Base-by-base conservation (phyloP, 2,113 vertebrate genomes). In the Myodes glareolus region DNA sequence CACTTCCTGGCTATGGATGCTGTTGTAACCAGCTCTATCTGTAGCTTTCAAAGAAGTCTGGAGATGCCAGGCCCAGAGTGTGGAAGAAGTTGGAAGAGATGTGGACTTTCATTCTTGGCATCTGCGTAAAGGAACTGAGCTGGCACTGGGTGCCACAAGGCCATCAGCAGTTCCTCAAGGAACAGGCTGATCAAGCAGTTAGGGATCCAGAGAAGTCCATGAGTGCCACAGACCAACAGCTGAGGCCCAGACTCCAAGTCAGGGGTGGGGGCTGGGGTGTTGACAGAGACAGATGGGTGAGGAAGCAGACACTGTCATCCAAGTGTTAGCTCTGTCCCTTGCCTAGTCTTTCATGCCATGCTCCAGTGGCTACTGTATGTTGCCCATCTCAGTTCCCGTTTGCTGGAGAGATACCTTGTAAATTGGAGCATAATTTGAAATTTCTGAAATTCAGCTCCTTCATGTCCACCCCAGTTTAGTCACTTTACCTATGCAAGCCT, bases 11-110 rank as follows among this genome's bases (percentile, higher is more conserved):
- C 55, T 58, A 19, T 17, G 5, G 17, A 95, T 80, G 86, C 86
- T 97, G 97, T 89, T 78, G 96, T 82, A 88, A 95, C 85, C 39
- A 76, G n/a, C 82, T 91, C 88, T 94, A 90, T 93, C 91, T 73
- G 70, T 45, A 39, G 76, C 52, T 10, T 88, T 39, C 45, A 90
- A 96, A 73, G 67, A 36, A 42, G 9, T 17, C 47, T 70, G 27
- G 84, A 92, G 92, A 61, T 90, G 91, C 58, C 39, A 42, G 80
- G 52, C 58, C 73, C 68, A 63, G 36, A 80, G 85, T 88, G 72
- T 90, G 67, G 90, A 84, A 85, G 80, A 2, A 23, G 87, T 82
- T 82, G 29, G 80, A 87, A 42, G 94, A 91, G 61, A 88, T 8
- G 17, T 33, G 11, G 65, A 47, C 61, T 88, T 75, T 65, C 45